These are phyloP conservation scores for Tenthredo distinguenda DNA, from an alignment of 2,888 invertebrate genomes.

Conservation along the genomic window DNA sequence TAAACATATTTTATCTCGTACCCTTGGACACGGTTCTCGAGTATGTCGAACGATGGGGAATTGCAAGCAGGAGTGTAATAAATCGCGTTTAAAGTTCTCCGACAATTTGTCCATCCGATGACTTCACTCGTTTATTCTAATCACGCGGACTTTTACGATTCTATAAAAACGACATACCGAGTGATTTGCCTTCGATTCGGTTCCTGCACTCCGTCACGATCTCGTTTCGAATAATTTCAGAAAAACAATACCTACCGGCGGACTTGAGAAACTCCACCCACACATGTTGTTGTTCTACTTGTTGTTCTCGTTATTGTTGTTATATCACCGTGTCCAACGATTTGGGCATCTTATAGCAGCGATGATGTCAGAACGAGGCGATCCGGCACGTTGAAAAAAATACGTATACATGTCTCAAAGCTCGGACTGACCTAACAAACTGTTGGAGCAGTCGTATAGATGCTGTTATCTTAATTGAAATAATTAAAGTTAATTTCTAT, in stretches of 20 bases:
- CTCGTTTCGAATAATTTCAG: background rate
- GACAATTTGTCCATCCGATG: background rate
- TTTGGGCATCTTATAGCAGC: background rate
- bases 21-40: slow-evolving; percentile 40
- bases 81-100: background rate
- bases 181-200: background rate
- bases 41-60: slow-evolving; percentile 21
- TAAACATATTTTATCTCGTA: slow-evolving; percentile 1
- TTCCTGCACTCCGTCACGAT: background rate
- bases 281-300: background rate
- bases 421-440: background rate
- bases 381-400: background rate
- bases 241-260: background rate
- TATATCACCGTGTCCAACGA: background rate
- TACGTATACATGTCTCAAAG: background rate
- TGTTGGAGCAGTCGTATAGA: background rate
- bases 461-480: slow-evolving; percentile 24
- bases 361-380: slow-evolving; percentile 1
- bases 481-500: slow-evolving; percentile 2
- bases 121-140: background rate
- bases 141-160: background rate
- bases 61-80: background rate
- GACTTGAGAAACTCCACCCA: background rate
- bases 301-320: background rate
- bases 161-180: too few relatives aligned